A percentile compares a stretch with the other conserved stretches of the same genome.
Evolutionary conservation across 2,888 invertebrate species (phyloP).

Genomic region (Chironomus tentans): DNA sequence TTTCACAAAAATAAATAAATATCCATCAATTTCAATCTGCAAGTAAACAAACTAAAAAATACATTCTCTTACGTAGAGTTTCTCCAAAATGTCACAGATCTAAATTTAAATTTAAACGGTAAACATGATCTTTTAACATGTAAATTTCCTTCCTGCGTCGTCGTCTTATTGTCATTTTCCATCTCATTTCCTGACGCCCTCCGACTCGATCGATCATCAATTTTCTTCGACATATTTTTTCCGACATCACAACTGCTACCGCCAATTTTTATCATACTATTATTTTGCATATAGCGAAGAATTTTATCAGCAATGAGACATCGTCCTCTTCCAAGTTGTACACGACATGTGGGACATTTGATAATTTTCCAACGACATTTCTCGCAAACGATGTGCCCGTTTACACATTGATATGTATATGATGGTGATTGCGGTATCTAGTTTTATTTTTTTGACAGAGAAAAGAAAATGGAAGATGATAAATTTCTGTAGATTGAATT

Average conservation of each 20-base stretch:
- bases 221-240: conserved; percentile 3
- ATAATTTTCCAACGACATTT: conserved; percentile 42
- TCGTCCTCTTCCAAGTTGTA: conserved; percentile 42
- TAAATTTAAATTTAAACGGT: conserved; percentile 12
- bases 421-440: conserved; percentile 36
- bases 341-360: conserved; percentile 44
- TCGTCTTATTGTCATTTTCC: neutral
- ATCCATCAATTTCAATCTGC: no score
- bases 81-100: conserved; percentile 6
- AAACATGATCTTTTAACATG: conserved; percentile 8
- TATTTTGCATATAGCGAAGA: conserved; percentile 35
- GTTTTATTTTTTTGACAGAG: no score
- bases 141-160: neutral
- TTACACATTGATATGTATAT: conserved; percentile 44
- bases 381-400: conserved; percentile 44
- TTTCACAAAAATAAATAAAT: no score
- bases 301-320: conserved; percentile 45
- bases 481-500: neutral
- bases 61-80: neutral
- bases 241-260: conserved; percentile 33
- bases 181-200: neutral
- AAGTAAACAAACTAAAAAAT: no score
- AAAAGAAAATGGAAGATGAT: neutral
- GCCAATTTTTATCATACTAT: conserved; percentile 31
- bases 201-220: conserved; percentile 10